Evolutionary conservation across 2,888 invertebrate genomes (phyloP).

Genomic region (Spialia ferax): DNA sequence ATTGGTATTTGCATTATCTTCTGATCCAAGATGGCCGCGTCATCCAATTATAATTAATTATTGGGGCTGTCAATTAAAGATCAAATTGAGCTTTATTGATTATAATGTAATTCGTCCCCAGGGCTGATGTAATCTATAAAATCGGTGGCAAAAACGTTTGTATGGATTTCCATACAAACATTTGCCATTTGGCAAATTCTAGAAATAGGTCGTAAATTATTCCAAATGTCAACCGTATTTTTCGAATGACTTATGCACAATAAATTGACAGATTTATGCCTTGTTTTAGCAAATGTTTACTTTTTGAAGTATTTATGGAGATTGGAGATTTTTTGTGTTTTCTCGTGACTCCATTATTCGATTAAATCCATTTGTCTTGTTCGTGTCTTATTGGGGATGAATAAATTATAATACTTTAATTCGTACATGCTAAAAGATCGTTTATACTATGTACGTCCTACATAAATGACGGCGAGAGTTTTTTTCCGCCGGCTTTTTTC

Average conservation of each 20-base stretch:
- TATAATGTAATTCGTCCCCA: conserved; percentile 40
- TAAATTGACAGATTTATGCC: conserved; percentile 27
- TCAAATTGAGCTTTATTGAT: conserved; percentile 47
- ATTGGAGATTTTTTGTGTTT: neutral
- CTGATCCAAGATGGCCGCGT: conserved; percentile 46
- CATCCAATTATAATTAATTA: conserved; percentile 54
- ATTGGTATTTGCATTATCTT: conserved; percentile 47
- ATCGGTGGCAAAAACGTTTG: conserved; percentile 3
- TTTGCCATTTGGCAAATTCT: no score
- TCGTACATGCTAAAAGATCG: no score
- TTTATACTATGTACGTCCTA: no score
- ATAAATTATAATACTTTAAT: neutral
- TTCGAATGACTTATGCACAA: conserved; percentile 21
- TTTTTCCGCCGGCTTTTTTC: no score
- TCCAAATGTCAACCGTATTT: conserved; percentile 23
- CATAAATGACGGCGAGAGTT: no score
- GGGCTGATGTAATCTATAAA: conserved; percentile 38
- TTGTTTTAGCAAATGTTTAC: neutral
- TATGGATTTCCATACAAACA: no score
- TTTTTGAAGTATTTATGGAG: no score
- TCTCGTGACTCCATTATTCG: neutral
- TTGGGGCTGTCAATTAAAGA: conserved; percentile 53
- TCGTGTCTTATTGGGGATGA: neutral
- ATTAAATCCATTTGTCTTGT: neutral
- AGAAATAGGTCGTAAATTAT: conserved; percentile 17